Base-by-base conservation (phyloP, 2,888 invertebrate species). In the Hipparchia sbordonii region DNA sequence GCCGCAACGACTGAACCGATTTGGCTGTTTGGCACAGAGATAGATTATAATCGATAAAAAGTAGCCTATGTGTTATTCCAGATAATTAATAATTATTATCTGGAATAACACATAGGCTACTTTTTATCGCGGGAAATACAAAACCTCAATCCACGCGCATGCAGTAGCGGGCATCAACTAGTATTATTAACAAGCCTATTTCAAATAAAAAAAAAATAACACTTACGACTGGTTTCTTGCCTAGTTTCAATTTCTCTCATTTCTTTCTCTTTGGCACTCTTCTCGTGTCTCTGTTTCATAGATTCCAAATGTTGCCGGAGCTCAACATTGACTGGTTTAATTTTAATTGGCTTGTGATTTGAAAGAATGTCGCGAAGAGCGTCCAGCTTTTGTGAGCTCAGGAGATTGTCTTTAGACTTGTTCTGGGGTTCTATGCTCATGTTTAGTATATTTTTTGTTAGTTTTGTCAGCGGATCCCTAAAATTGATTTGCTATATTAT, bases 371-470 rank as follows among this genome's bases (percentile, higher is more conserved):
- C 91, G 73, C 93, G 85, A 2, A 95, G 85, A 2, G 94, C 93
- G 57, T 94, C 91, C 0, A 93, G 82, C 83, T 95, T 95, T n/a
- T 89, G 89, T 1, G 86, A 80, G 0, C 93, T 90, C 1, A 95
- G 84, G n/a, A 89, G 79, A 39, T 89, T 87, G 65, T 92, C 89
- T 70, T 90, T 87, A 10, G 88, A 77, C 67, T 89, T 89, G 7
- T 78, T 77, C 72, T 89, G 87, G 13, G 93, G 87, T 72, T 94
- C 93, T 33, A 94, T 86, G 77, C 90, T 93, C 87, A 95, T 88
- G 77, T 94, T 94, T 2, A 95, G 85, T 10, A 89, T 93, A 85
- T 89, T 93, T 81, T 88, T 95, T 7, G 94, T 90, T 7, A 94
- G 80, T 77, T 92, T 92, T 45, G 92, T 90, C n/a, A 94, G 84